These are phyloP conservation scores for Scaptomyza parva DNA, from an alignment of 2,888 invertebrate genomes.

Conservation along the genomic window DNA sequence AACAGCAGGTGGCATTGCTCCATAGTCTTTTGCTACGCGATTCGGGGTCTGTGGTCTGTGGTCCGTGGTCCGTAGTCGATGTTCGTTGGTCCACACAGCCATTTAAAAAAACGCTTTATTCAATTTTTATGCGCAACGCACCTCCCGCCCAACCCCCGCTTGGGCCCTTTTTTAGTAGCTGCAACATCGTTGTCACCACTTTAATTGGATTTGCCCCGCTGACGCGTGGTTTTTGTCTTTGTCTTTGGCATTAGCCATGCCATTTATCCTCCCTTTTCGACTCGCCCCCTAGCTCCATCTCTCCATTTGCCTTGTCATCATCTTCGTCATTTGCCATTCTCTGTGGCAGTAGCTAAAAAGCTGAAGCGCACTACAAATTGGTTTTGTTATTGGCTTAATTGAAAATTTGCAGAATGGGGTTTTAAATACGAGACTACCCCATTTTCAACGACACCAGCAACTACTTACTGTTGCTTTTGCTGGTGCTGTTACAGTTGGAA, in stretches of 20 bases:
- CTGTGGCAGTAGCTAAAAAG: conserved; percentile 61
- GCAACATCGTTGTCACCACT: conserved; percentile 65
- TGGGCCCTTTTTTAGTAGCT: conserved; percentile 64
- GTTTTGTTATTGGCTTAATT: conserved; percentile 78
- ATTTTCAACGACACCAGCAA: background rate
- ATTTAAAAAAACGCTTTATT: conserved; percentile 75
- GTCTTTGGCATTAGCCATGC: conserved; percentile 56
- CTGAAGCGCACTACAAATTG: conserved; percentile 75
- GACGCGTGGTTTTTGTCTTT: conserved; percentile 52
- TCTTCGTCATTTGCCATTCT: conserved; percentile 27
- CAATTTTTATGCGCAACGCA: conserved; percentile 66
- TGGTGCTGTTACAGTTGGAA: conserved; percentile 7
- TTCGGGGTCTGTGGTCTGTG: background rate
- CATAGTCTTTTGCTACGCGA: conserved; percentile 4
- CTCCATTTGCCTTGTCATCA: conserved; percentile 25
- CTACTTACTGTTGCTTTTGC: conserved; percentile 16
- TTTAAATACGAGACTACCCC: conserved; percentile 54
- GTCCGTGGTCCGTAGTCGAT: conserved; percentile 16
- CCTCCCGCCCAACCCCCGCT: background rate
- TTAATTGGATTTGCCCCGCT: conserved; percentile 75
- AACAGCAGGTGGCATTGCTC: conserved; percentile 61
- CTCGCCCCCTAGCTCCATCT: background rate
- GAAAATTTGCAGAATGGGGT: conserved; percentile 76
- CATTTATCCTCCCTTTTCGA: conserved; percentile 3
- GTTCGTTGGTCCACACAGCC: conserved; percentile 31